Evolutionary conservation across 1,140 invertebrate species (phyloP).

Genomic region (Drosophila arawakana): DNA sequence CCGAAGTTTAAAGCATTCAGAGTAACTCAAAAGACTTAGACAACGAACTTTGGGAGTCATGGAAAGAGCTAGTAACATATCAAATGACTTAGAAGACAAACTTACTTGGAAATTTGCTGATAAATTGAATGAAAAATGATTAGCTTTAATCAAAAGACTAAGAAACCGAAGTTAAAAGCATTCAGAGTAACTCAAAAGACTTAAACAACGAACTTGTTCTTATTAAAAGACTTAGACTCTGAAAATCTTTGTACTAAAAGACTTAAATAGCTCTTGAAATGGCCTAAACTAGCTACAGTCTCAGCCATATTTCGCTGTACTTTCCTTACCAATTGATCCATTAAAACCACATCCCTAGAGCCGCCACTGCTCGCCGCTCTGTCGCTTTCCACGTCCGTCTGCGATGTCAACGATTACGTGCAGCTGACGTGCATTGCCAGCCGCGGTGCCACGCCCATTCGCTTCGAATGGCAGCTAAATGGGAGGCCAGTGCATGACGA

Average conservation of each 20-base stretch:
- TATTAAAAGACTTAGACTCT: neutral
- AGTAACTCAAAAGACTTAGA: conserved; percentile 23
- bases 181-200: neutral
- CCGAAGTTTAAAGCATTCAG: neutral
- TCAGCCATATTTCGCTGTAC: neutral
- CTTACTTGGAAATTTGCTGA: neutral
- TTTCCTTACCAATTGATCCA: neutral
- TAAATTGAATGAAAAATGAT: too few species aligned
- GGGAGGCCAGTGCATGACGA: conserved; percentile 75
- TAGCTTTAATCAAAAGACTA: neutral
- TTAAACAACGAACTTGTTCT: neutral
- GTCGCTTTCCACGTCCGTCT: conserved; percentile 89
- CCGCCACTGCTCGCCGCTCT: conserved; percentile 91
- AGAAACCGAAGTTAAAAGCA: neutral
- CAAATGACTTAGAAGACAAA: conserved; percentile 13
- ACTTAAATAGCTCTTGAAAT: too few species aligned
- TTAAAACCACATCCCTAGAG: conserved; percentile 85
- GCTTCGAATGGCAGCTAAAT: conserved; percentile 88
- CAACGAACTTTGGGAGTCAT: conserved; percentile 49
- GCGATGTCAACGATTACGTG: conserved; percentile 90
- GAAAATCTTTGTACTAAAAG: neutral
- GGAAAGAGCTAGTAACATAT: neutral
- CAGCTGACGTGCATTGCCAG: conserved; percentile 89
- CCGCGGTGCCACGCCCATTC: conserved; percentile 89
- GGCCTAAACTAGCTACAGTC: neutral